These are phyloP conservation scores for Nemoura dubitans DNA, from an alignment of 2,888 invertebrate species.

Conservation along the genomic window DNA sequence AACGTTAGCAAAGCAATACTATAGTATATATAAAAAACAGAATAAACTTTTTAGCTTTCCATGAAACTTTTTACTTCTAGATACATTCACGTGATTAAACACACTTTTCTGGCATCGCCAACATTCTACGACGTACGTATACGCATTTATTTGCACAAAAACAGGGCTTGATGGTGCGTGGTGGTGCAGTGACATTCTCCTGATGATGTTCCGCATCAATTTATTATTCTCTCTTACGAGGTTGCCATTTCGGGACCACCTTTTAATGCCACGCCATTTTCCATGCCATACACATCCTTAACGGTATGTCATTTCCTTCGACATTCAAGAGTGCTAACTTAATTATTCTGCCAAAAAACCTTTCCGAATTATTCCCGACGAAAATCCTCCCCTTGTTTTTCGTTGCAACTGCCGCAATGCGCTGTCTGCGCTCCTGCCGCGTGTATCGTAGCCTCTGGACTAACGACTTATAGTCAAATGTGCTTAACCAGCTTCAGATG, in stretches of 20 bases:
- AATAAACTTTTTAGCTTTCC: neutral
- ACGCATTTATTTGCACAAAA: neutral
- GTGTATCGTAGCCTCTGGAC: neutral
- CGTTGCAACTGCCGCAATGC: neutral
- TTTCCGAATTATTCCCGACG: neutral
- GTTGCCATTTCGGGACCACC: neutral
- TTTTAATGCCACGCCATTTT: neutral
- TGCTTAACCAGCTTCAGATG: neutral
- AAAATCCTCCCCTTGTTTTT: neutral
- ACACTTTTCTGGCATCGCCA: neutral
- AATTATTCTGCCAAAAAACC: constrained; percentile 12
- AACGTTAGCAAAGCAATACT: neutral
- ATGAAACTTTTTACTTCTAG: neutral
- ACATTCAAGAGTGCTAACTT: constrained; percentile 12
- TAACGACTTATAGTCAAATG: constrained; percentile 4
- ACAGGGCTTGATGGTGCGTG: neutral
- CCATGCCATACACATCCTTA: constrained; percentile 4
- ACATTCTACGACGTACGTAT: neutral
- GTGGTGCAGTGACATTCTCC: neutral
- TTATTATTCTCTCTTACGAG: neutral
- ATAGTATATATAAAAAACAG: neutral
- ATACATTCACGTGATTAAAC: neutral
- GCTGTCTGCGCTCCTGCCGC: neutral
- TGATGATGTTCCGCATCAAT: neutral
- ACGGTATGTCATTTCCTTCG: neutral